Base-by-base conservation (phyloP, 1,140 invertebrate species). In the Papilio glaucus region DNA sequence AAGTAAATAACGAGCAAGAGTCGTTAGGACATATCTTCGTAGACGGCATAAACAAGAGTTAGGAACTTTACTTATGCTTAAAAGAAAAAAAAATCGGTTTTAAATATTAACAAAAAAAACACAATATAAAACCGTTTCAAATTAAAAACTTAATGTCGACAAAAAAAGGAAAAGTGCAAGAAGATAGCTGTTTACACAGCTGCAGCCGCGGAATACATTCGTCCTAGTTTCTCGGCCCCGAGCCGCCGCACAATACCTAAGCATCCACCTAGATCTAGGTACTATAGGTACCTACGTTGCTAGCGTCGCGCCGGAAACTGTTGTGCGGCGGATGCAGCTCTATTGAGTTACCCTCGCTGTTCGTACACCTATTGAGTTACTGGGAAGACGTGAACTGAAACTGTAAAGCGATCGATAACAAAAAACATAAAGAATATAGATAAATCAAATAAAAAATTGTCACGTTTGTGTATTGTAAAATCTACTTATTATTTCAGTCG, bases 211-310 rank as follows among this genome's bases (percentile, higher is more conserved):
- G 82, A 78, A 79, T 82, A 81, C 83, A 83, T 80, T 81, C 81
- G 85, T 75, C 81, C 84, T 80, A 86, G 73, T 85, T 87, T 75
- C 80, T 71, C 74, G 84, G 76, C 85, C 85, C 81, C 81, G 80
- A 62, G 15, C 61, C 65, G 45, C 39, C 61, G 72, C 72, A 84
- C 83, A 84, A 82, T 85, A 84, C 81, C 85, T 76, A 84, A 65
- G 21, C 41, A 72, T 74, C 57, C 68, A 78, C 41, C 33, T 49
- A 71, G 38, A 71, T 29, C 68, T 71, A 21, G 38, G 38, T 39
- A 45, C 18, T 15, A 15, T 33, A 62, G n/a, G 29, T 18, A 13
- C 24, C 60, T 38, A 65, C 62, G 15, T 37, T 53, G 49, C 75
- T 73, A 77, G 75, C 62, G 60, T 61, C 72, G 69, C 65, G 71